These are phyloP conservation scores for Drosophila flavopinicola DNA, from an alignment of 2,888 invertebrate species.

Conservation along the genomic window DNA sequence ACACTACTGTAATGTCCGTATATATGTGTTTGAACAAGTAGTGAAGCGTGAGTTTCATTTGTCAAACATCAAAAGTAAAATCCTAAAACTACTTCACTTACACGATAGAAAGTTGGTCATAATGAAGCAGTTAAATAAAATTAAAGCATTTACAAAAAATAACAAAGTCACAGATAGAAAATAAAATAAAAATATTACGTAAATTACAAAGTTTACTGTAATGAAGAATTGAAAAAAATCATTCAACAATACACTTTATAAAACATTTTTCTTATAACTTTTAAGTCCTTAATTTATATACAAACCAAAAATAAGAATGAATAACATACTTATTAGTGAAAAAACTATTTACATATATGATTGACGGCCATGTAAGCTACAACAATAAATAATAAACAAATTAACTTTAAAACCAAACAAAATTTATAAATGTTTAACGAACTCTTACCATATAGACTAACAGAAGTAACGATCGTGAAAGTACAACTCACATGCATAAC, in stretches of 20 bases:
- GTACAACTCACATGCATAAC: conserved; percentile 52
- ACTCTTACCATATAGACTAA: conserved; percentile 76
- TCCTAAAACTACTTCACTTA: conserved; percentile 37
- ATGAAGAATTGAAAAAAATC: conserved; percentile 53
- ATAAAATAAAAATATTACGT: conserved; percentile 49
- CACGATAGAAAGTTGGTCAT: conserved; percentile 51
- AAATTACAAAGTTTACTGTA: conserved; percentile 59
- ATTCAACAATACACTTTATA: conserved; percentile 79
- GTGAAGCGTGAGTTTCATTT: conserved; percentile 33
- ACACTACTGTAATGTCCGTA: conserved; percentile 34
- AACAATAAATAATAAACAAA: conserved; percentile 80
- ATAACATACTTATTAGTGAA: conserved; percentile 74
- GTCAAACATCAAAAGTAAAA: conserved; percentile 31
- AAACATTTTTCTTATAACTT: conserved; percentile 83
- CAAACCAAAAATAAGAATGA: conserved; percentile 78
- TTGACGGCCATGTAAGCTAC: conserved; percentile 83
- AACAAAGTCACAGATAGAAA: conserved; percentile 62
- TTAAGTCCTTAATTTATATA: conserved; percentile 84
- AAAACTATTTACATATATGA: conserved; percentile 76
- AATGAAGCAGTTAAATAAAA: conserved; percentile 72
- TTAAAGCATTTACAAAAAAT: conserved; percentile 80
- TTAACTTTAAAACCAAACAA: conserved; percentile 75
- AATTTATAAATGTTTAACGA: conserved; percentile 77
- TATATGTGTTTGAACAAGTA: conserved; percentile 20
- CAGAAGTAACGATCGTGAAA: conserved; percentile 62